A percentile compares a stretch with the other conserved stretches of the same genome.
Conservation (phyloP, 37 sponge, comb jelly and placozoan genomes). For the Ephydatia muelleri region DNA sequence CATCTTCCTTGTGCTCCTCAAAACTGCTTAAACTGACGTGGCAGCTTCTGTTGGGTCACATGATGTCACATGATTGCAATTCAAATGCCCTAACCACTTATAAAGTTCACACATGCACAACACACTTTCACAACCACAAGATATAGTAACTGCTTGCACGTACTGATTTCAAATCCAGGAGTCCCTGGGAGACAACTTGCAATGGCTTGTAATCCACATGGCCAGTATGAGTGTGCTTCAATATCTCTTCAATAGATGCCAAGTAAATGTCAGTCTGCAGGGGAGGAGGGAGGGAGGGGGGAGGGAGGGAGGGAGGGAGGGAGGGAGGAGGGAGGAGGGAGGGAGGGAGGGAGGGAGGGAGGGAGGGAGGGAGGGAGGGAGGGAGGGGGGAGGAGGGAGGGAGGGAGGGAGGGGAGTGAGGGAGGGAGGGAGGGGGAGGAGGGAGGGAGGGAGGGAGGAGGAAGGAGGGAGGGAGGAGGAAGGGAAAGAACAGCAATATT, state of each 20-base stretch:
- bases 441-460: no score
- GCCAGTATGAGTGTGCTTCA: conserved; percentile 15
- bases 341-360: background rate
- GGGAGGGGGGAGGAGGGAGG: no score
- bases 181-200: conserved; percentile 12
- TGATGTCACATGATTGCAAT: background rate
- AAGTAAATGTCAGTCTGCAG: conserved; percentile 52
- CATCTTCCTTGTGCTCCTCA: conserved; percentile 23
- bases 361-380: no score
- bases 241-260: conserved; percentile 34
- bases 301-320: background rate
- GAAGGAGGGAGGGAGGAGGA: no score
- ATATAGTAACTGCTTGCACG: no score
- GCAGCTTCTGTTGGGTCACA: conserved; percentile 14
- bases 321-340: background rate
- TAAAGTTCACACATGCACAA: background rate
- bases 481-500: no score
- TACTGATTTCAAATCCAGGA: conserved; percentile 36
- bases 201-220: conserved; percentile 45
- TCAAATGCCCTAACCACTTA: background rate
- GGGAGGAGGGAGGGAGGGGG: background rate
- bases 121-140: background rate
- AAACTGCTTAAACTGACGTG: background rate
- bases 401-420: no score
- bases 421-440: no score